A percentile compares a stretch with the other conserved stretches of the same genome.
Evolutionary conservation across 35 echinoderm and acorn worm species (phyloP).

Genomic region (Anneissia japonica): DNA sequence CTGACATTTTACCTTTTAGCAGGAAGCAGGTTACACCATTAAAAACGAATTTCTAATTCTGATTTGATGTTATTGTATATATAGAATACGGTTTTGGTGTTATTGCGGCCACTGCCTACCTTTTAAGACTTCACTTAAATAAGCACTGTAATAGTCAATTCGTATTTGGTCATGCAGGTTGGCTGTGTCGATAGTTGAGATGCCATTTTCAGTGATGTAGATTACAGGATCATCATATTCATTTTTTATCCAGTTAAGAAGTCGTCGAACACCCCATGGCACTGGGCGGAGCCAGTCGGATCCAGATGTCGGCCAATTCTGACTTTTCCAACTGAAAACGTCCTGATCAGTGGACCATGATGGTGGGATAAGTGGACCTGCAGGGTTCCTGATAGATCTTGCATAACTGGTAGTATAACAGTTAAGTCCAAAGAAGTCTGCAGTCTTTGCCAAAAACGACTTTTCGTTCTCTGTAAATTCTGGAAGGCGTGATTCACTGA

Average conservation of each 20-base stretch:
- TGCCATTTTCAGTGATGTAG: slow-evolving; percentile 94
- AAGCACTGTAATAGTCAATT: slow-evolving; percentile 50
- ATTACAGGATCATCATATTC: slow-evolving; percentile 69
- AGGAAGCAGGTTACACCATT: too few relatives aligned
- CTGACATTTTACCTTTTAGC: too few relatives aligned
- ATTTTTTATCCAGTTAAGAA: slow-evolving; percentile 74
- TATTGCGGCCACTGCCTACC: too few relatives aligned
- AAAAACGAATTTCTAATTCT: too few relatives aligned
- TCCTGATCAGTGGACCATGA: slow-evolving; percentile 30
- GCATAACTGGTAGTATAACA: not conserved
- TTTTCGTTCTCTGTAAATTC: slow-evolving; percentile 68
- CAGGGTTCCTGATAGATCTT: not conserved
- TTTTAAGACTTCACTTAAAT: slow-evolving; percentile 81
- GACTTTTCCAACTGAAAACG: slow-evolving; percentile 52
- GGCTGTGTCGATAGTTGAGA: slow-evolving; percentile 43
- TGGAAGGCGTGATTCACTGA: slow-evolving; percentile 54
- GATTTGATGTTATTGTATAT: too few relatives aligned
- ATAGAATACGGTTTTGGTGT: too few relatives aligned
- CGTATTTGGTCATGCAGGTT: slow-evolving; percentile 50
- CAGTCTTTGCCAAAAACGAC: slow-evolving; percentile 25
- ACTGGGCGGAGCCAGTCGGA: slow-evolving; percentile 69
- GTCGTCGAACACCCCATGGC: slow-evolving; percentile 81
- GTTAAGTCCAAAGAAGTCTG: slow-evolving; percentile 55
- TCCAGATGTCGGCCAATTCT: slow-evolving; percentile 70
- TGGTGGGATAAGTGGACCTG: not conserved